phyloP scores from a whole-genome alignment of 2,113 vertebrate genomes.

The Kryptolebias marmoratus region DNA sequence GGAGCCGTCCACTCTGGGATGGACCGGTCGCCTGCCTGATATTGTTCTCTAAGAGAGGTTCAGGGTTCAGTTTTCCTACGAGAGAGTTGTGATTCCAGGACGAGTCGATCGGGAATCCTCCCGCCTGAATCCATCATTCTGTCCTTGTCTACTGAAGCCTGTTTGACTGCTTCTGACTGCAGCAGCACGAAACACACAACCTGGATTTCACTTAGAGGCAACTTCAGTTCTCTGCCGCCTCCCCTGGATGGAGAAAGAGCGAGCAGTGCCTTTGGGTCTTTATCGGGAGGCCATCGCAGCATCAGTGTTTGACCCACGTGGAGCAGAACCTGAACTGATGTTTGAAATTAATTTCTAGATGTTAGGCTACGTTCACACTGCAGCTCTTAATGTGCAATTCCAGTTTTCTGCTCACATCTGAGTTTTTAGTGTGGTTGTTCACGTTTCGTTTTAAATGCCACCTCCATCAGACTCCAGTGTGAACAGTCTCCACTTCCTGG shows the following conservation, averaged over 20 bases:
- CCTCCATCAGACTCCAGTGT: no score
- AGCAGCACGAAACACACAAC: not conserved
- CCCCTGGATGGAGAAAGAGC: slow-evolving; percentile 4
- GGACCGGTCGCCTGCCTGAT: slow-evolving; percentile 5
- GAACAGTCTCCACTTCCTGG: no score
- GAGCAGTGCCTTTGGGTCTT: not conserved
- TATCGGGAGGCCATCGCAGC: not conserved
- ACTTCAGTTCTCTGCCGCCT: not conserved
- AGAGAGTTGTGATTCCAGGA: no score
- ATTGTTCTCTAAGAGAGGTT: no score
- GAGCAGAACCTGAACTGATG: not conserved
- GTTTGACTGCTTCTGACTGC: not conserved
- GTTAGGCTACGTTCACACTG: no score
- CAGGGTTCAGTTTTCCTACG: no score
- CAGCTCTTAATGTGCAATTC: no score
- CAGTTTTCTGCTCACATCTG: no score
- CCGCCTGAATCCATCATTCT: slow-evolving; percentile 17
- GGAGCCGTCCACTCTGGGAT: slow-evolving; percentile 21
- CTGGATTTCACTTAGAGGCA: not conserved
- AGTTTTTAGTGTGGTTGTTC: no score
- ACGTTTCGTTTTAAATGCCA: no score
- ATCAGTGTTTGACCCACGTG: not conserved
- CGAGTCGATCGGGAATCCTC: not conserved
- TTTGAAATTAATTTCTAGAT: no score
- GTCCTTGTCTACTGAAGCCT: not conserved